Evolutionary conservation across 2,113 vertebrate species (phyloP).

Genomic region (Hylia prasina): DNA sequence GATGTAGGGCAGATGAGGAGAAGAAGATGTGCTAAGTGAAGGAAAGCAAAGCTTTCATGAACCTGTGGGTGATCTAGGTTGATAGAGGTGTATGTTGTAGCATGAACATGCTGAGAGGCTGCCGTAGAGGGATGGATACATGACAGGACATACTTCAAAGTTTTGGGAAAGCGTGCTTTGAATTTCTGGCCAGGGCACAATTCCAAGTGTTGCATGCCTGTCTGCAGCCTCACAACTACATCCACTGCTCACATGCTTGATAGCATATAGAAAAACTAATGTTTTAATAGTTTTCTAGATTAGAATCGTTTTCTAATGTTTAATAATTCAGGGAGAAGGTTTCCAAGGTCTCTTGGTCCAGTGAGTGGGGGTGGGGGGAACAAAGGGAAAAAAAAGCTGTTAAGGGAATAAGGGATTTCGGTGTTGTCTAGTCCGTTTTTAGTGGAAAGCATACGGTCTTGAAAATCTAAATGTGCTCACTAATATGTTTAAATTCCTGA

Average conservation of each 20-base stretch:
- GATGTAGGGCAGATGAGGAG: conserved; percentile 28
- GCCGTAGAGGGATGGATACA: not conserved
- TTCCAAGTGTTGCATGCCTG: conserved; percentile 26
- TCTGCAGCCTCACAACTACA: not conserved
- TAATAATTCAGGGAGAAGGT: not conserved
- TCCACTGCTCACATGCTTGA: not conserved
- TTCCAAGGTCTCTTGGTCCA: not conserved
- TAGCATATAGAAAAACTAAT: not conserved
- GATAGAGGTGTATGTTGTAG: not conserved
- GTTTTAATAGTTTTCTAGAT: too few species aligned
- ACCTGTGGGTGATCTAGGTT: not conserved
- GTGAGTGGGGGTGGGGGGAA: too few species aligned
- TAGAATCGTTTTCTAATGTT: too few species aligned
- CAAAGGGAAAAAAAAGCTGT: not conserved
- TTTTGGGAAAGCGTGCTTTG: conserved; percentile 11
- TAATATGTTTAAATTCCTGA: not conserved
- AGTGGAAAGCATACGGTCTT: not conserved
- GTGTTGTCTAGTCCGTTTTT: not conserved
- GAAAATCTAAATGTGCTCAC: not conserved
- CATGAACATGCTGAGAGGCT: not conserved
- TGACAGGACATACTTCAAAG: conserved; percentile 40
- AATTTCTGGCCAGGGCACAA: conserved; percentile 42
- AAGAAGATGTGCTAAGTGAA: not conserved
- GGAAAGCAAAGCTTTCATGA: not conserved
- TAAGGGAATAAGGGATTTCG: not conserved